A percentile compares a stretch with the other conserved stretches of the same genome.
phyloP scores from a whole-genome alignment of 1,140 invertebrate genomes.

The Sycobia sp. region DNA sequence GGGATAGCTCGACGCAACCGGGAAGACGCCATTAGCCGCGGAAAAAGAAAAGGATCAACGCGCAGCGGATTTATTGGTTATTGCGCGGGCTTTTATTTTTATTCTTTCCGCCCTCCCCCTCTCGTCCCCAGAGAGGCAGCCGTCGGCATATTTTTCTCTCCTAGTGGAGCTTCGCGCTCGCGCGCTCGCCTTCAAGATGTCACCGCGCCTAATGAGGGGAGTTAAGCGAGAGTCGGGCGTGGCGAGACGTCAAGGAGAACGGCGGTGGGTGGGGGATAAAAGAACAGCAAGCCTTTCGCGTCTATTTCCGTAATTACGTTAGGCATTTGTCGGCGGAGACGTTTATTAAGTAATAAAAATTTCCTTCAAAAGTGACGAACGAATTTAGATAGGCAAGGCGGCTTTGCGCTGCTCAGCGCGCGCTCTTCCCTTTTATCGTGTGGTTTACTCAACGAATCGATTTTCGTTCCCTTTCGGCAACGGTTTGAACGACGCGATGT shows the following conservation, averaged over 20 bases:
- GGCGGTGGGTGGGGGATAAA: conserved; percentile 36
- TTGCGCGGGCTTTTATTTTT: conserved; percentile 21
- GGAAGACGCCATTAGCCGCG: conserved; percentile 20
- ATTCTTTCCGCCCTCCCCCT: conserved; percentile 13
- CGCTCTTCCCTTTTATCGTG: too few relatives aligned
- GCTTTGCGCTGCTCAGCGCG: too few relatives aligned
- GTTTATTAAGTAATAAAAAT: conserved; percentile 37
- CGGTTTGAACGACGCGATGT: too few relatives aligned
- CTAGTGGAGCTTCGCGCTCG: too few relatives aligned
- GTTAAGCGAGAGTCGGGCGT: conserved; percentile 48
- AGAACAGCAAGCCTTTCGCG: not conserved
- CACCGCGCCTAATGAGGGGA: conserved; percentile 54
- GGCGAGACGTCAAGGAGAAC: conserved; percentile 40
- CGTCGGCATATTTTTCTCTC: conserved; percentile 14
- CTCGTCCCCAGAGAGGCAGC: not conserved
- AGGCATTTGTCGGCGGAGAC: conserved; percentile 26
- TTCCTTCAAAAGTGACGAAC: conserved; percentile 17
- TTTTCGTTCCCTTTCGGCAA: too few relatives aligned
- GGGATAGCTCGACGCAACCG: conserved; percentile 15
- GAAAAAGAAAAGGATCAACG: conserved; percentile 2
- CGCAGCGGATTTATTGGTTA: too few relatives aligned
- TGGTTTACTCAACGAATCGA: too few relatives aligned
- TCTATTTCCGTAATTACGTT: conserved; percentile 34
- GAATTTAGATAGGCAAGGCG: conserved; percentile 13
- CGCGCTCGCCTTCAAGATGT: conserved; percentile 56